Evolutionary conservation across 2,797 vertebrate genomes (phyloP).

Genomic region (Okamejei kenojei): DNA sequence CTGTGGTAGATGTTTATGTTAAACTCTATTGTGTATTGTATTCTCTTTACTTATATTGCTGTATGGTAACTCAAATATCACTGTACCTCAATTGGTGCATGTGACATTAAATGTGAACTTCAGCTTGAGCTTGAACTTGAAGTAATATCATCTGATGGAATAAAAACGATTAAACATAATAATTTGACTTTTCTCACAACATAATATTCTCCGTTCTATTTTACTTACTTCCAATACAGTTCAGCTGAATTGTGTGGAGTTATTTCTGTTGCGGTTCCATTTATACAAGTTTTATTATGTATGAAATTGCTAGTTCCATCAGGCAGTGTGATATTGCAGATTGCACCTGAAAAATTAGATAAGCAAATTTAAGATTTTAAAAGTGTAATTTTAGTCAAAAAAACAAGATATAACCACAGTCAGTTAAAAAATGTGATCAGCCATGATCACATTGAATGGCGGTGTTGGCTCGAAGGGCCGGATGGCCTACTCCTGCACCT

Average conservation of each 20-base stretch:
- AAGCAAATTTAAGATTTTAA: not conserved
- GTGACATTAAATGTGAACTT: too few relatives aligned
- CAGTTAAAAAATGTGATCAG: too few relatives aligned
- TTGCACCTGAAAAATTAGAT: conserved; percentile 44
- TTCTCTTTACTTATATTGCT: too few relatives aligned
- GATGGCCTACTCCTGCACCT: too few relatives aligned
- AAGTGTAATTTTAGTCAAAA: not conserved
- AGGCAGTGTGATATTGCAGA: conserved; percentile 56
- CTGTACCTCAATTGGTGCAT: too few relatives aligned
- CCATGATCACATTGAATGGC: too few relatives aligned
- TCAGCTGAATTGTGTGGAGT: conserved; percentile 72
- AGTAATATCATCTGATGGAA: not conserved
- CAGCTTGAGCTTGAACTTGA: too few relatives aligned
- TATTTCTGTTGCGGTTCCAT: conserved; percentile 44
- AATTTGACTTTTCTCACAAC: not conserved
- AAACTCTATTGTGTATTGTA: too few relatives aligned
- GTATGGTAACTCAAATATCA: too few relatives aligned
- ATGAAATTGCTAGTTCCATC: conserved; percentile 33
- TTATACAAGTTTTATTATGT: conserved; percentile 69
- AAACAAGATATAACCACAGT: not conserved
- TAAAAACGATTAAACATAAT: not conserved
- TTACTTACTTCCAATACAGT: conserved; percentile 87
- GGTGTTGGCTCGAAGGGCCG: too few relatives aligned
- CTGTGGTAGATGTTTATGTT: too few relatives aligned
- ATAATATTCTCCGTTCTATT: not conserved